Conservation (phyloP, 2,797 vertebrate genomes). For the Podarcis siculus region DNA sequence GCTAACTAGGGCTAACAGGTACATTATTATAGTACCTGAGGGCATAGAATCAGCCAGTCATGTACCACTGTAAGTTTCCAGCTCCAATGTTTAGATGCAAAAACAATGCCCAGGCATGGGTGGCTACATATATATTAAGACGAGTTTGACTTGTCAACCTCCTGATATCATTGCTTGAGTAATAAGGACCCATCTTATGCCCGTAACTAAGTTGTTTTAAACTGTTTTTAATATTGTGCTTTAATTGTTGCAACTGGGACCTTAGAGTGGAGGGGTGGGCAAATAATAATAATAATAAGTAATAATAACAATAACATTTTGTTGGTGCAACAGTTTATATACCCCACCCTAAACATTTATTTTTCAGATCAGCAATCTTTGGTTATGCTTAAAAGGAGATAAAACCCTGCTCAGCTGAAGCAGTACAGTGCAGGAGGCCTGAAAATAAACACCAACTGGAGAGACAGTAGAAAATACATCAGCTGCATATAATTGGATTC, state of each 20-base stretch:
- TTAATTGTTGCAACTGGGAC: background rate
- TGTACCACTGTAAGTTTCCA: background rate
- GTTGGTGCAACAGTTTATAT: no score
- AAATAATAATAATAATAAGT: no score
- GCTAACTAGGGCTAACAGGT: background rate
- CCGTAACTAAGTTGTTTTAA: background rate
- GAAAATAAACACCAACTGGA: background rate
- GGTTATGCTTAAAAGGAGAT: background rate
- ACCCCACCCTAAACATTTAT: background rate
- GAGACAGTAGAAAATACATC: background rate
- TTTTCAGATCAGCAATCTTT: background rate
- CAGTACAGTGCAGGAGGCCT: background rate
- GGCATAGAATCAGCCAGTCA: background rate
- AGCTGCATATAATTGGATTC: background rate
- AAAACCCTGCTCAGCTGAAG: background rate
- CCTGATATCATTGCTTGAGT: no score
- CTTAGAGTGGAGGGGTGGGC: no score
- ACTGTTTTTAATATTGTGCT: background rate
- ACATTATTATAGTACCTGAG: background rate
- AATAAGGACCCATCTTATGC: no score
- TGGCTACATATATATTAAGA: background rate
- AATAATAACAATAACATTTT: no score
- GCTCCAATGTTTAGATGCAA: background rate
- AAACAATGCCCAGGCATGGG: background rate
- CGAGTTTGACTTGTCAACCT: no score